Base-by-base conservation (phyloP, 2,113 vertebrate genomes). In the Aptenodytes forsteri region DNA sequence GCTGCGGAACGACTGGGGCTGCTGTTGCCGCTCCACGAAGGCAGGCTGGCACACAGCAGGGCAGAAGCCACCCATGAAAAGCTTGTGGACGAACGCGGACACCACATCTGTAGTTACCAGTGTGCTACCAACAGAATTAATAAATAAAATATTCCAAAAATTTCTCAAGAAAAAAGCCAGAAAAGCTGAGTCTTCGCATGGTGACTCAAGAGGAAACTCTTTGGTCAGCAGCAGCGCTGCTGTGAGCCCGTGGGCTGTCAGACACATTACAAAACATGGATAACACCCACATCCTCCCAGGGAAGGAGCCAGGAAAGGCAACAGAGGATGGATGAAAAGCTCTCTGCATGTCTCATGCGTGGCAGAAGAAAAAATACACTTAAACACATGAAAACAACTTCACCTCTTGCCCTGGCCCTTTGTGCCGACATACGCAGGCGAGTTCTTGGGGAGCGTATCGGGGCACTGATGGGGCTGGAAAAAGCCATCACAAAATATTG, bases 201-300 rank as follows among this genome's bases (percentile, higher is more conserved):
- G 54, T 96, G 94, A 96, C 75, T 96, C 89, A 91, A 65, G 80
- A 94, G 96, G 94, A 96, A 96, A 96, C 46, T 83, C 86, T 96
- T 29, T 40, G 81, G 90, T 94, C 95, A 93, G 94, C 94, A 95
- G 69, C 72, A 87, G 77, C 0, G 2, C 86, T 83, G 86, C 88
- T 75, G 80, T 0, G 10, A 83, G 90, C 69, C 1, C 50, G 9
- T 36, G 90, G 59, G 70, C 72, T 89, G 87, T 91, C 65, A 78
- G 80, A 87, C 62, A 87, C 81, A 4, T 32, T 34, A 83, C 69
- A 89, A 67, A 87, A 40, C 70, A 87, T 11, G 91, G 96, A 89
- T 94, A 93, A 97, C 91, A 89, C 93, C 94, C 97, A 94, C 93
- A 90, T 93, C 83, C 89, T 94, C 70, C 42, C 93, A 84, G 76